A percentile compares a stretch with the other conserved stretches of the same genome.
Conservation (phyloP, 2,888 invertebrate genomes). For the Erpobdella octoculata region DNA sequence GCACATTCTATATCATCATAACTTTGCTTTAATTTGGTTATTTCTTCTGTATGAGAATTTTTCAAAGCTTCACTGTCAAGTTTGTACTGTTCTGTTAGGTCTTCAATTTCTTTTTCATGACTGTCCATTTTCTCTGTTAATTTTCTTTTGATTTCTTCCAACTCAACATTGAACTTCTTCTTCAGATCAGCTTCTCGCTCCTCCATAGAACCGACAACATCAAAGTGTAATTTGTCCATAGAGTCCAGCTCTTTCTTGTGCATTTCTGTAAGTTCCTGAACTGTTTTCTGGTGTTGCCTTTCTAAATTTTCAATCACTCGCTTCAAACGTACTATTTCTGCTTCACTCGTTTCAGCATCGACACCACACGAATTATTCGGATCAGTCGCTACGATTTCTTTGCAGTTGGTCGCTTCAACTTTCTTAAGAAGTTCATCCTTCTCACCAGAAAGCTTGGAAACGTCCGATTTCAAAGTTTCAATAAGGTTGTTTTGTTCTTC, state of each 20-base stretch:
- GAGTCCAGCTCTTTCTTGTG: not conserved
- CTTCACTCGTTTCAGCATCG: too few relatives aligned
- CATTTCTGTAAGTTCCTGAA: not conserved
- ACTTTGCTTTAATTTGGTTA: not conserved
- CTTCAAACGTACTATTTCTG: too few relatives aligned
- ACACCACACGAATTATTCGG: too few relatives aligned
- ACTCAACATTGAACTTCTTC: too few relatives aligned
- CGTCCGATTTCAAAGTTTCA: too few relatives aligned
- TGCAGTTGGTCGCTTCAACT: too few relatives aligned
- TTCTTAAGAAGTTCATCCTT: too few relatives aligned
- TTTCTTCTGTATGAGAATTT: not conserved
- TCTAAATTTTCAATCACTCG: not conserved
- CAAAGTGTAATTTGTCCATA: slow-evolving; percentile 2
- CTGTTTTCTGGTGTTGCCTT: not conserved
- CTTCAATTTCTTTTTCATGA: not conserved
- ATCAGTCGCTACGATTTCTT: too few relatives aligned
- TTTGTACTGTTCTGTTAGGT: not conserved
- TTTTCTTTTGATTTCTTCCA: not conserved
- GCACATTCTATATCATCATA: too few relatives aligned
- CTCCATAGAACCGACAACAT: not conserved
- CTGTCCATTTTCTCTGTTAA: not conserved
- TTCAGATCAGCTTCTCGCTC: not conserved
- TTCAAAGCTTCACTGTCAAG: not conserved
- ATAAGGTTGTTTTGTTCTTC: not conserved
- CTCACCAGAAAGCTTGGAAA: too few relatives aligned